Conservation (phyloP, 1,140 invertebrate genomes). For the Drosophila persimilis region DNA sequence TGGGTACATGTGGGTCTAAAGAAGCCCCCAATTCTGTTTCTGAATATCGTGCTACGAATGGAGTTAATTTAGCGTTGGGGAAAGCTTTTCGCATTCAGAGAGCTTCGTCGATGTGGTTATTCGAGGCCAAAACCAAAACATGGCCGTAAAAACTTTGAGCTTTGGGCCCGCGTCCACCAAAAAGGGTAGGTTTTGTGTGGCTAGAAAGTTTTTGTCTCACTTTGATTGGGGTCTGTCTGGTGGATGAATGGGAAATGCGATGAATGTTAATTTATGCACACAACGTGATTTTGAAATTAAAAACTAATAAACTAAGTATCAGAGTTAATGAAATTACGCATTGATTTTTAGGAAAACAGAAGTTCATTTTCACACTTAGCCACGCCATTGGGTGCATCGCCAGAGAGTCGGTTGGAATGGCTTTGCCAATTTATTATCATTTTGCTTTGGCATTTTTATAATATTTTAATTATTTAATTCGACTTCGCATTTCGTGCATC, state of each 20-base stretch:
- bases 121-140: neutral
- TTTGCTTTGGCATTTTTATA: slow-evolving; percentile 34
- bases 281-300: neutral
- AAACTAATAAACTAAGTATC: neutral
- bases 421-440: slow-evolving; percentile 28
- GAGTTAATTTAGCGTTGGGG: neutral
- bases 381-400: slow-evolving; percentile 17
- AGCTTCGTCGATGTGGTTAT: slow-evolving; percentile 3
- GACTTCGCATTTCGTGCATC: neutral
- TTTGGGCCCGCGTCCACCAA: neutral
- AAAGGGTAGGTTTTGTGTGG: neutral
- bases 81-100: neutral
- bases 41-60: no score
- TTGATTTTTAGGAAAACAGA: neutral
- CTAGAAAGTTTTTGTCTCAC: neutral
- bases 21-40: no score
- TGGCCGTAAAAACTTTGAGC: neutral
- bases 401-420: slow-evolving; percentile 17
- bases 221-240: no score
- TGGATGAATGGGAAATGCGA: no score
- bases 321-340: no score
- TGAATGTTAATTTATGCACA: no score
- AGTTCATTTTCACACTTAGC: slow-evolving; percentile 4
- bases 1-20: no score
- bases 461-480: slow-evolving; percentile 69